Conservation (phyloP, 2,113 vertebrate species). For the Lipophrys pholis region DNA sequence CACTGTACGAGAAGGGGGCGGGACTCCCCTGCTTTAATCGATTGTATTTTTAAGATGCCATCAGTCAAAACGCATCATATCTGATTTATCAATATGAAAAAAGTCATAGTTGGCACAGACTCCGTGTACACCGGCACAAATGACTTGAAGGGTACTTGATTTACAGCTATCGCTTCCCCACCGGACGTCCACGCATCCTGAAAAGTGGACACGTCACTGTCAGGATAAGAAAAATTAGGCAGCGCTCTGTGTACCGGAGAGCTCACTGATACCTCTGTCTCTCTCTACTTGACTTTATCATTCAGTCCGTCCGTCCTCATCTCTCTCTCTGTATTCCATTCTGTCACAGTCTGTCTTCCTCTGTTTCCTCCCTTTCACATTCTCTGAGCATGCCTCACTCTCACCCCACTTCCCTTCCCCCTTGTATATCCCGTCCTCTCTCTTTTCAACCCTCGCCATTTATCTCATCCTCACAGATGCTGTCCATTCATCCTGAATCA, state of each 20-base stretch:
- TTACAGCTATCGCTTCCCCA: not conserved
- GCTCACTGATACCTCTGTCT: constrained; percentile 5
- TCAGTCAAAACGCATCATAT: constrained; percentile 8
- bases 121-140: not conserved
- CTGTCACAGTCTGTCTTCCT: constrained; percentile 27
- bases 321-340: constrained; percentile 8
- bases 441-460: constrained; percentile 22
- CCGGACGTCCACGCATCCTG: constrained; percentile 8
- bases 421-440: not conserved
- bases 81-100: constrained; percentile 19
- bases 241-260: not conserved
- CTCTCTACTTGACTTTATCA: not conserved
- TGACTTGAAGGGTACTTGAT: not conserved
- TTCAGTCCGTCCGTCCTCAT: constrained; percentile 25
- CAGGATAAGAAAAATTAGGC: constrained; percentile 12
- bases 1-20: too few relatives aligned
- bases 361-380: constrained; percentile 8
- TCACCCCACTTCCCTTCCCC: not conserved
- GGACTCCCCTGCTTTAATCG: not conserved
- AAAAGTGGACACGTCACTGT: not conserved
- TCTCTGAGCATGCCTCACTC: not conserved
- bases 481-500: constrained; percentile 28
- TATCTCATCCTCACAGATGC: constrained; percentile 35
- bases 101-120: constrained; percentile 3
- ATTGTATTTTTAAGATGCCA: not conserved